Evolutionary conservation across 2,888 invertebrate genomes (phyloP).

Genomic region (Apeira syringaria): DNA sequence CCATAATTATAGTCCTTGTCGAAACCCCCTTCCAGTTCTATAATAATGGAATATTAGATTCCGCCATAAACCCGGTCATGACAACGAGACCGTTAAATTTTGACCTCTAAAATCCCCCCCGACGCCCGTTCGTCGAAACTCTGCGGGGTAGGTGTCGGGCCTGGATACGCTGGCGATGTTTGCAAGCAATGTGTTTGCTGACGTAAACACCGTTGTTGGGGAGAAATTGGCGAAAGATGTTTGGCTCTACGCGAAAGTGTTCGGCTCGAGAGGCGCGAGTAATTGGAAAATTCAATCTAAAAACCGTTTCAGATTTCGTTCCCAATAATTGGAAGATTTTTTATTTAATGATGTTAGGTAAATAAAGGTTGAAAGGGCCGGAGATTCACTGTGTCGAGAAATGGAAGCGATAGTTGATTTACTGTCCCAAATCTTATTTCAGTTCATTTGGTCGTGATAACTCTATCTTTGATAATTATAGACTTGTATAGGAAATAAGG

Average conservation of each 20-base stretch:
- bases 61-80: slow-evolving; percentile 58
- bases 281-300: slow-evolving; percentile 62
- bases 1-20: slow-evolving; percentile 60
- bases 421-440: slow-evolving; percentile 25
- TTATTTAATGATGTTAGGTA: slow-evolving; percentile 19
- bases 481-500: background rate
- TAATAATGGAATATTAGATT: slow-evolving; percentile 78
- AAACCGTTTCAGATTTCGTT: slow-evolving; percentile 46
- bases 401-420: slow-evolving; percentile 19
- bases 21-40: slow-evolving; percentile 55
- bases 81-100: slow-evolving; percentile 52
- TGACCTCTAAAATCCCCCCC: slow-evolving; percentile 53
- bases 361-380: slow-evolving; percentile 23
- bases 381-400: slow-evolving; percentile 6
- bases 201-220: slow-evolving; percentile 54
- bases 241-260: slow-evolving; percentile 48
- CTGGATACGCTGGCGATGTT: slow-evolving; percentile 41
- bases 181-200: slow-evolving; percentile 52
- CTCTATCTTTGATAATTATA: slow-evolving; percentile 25
- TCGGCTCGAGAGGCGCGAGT: slow-evolving; percentile 42
- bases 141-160: slow-evolving; percentile 32
- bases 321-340: slow-evolving; percentile 20
- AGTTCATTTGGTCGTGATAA: slow-evolving; percentile 26
- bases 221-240: slow-evolving; percentile 63
- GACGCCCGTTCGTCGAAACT: slow-evolving; percentile 25